Conservation (phyloP, 53 echinoderm and acorn worm genomes). For the Zoroaster sp. region DNA sequence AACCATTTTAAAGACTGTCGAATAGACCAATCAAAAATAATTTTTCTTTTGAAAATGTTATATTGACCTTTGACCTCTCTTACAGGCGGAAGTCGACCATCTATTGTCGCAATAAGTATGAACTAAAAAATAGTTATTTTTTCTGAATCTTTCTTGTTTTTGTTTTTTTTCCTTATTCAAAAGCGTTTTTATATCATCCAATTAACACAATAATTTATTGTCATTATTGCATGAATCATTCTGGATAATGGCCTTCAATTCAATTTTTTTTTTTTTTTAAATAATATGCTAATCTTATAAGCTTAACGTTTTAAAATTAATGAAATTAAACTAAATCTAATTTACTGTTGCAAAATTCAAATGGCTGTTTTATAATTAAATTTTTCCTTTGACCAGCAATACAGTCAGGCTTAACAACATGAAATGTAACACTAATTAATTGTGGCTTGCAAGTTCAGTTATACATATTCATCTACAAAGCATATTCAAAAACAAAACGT, state of each 20-base stretch:
- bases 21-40: too few species aligned
- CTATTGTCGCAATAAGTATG: conserved; percentile 71
- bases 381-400: background rate
- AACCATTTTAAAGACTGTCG: too few species aligned
- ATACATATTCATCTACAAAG: background rate
- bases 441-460: background rate
- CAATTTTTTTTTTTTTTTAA: background rate
- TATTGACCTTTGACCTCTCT: background rate
- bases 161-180: background rate
- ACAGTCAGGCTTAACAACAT: background rate
- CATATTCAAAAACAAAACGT: background rate
- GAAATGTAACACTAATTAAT: background rate
- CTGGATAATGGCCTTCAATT: background rate
- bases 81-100: conserved; percentile 68
- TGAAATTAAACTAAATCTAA: too few species aligned
- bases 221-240: background rate
- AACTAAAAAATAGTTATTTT: background rate
- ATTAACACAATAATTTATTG: background rate
- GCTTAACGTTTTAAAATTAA: too few species aligned
- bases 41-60: background rate
- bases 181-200: background rate
- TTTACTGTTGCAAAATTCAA: too few species aligned
- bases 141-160: background rate
- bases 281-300: background rate
- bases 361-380: too few species aligned